Percentiles rank a stretch among this genome's conserved stretches.
phyloP scores from a whole-genome alignment of 2,888 invertebrate genomes.

The Ennomos fuscantarius region DNA sequence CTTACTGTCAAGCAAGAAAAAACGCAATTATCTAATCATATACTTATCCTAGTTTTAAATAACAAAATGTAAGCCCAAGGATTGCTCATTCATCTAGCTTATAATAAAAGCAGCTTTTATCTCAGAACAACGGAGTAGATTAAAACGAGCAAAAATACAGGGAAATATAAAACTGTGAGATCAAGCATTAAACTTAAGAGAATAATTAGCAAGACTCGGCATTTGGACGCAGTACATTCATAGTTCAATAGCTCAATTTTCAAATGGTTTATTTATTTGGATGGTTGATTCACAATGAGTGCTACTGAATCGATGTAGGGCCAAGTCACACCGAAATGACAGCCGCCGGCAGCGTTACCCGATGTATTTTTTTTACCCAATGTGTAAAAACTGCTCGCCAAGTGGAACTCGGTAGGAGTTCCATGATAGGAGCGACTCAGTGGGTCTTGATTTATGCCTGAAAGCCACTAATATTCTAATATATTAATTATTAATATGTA shows the following conservation, averaged over 20 bases:
- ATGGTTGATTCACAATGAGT: background rate
- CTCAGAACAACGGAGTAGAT: conserved; percentile 52
- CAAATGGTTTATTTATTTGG: background rate
- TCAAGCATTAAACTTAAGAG: conserved; percentile 65
- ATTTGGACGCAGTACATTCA: conserved; percentile 11
- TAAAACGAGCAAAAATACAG: conserved; percentile 52
- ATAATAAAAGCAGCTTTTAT: conserved; percentile 59
- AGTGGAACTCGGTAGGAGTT: too few species aligned
- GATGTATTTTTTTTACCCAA: too few species aligned
- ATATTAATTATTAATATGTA: too few species aligned
- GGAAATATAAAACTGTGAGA: conserved; percentile 48
- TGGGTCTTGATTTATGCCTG: too few species aligned
- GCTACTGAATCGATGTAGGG: too few species aligned
- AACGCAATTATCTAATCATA: conserved; percentile 5
- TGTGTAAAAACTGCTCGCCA: too few species aligned
- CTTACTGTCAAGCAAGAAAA: background rate
- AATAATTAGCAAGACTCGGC: conserved; percentile 59
- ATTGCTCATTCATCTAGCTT: conserved; percentile 55
- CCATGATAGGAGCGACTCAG: too few species aligned
- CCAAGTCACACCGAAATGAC: too few species aligned
- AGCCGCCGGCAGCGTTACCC: too few species aligned
- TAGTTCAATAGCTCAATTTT: background rate
- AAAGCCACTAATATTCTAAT: too few species aligned
- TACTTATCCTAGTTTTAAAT: conserved; percentile 11
- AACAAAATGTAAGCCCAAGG: conserved; percentile 49